A percentile compares a stretch with the other conserved stretches of the same genome.
Evolutionary conservation across 2,888 invertebrate genomes (phyloP).

Genomic region (Xanthia togata): DNA sequence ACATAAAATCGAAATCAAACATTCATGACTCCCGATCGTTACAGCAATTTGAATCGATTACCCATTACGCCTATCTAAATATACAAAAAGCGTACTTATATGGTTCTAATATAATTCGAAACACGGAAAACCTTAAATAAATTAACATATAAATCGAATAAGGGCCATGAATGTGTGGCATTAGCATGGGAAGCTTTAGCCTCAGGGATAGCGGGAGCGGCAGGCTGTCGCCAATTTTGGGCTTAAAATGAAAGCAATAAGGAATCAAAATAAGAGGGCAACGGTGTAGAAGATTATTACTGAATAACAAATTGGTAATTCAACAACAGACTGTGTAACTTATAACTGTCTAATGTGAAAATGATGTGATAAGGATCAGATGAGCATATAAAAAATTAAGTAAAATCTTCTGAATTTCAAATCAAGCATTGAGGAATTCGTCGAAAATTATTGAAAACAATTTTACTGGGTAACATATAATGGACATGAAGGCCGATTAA

Average conservation of each 20-base stretch:
- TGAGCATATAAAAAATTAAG: too few relatives aligned
- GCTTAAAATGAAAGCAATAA: background rate
- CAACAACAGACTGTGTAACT: background rate
- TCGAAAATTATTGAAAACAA: too few relatives aligned
- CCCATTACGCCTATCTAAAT: conserved; percentile 51
- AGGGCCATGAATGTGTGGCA: conserved; percentile 45
- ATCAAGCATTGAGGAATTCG: too few relatives aligned
- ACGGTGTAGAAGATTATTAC: background rate
- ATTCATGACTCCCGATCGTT: conserved; percentile 46
- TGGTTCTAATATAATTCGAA: conserved; percentile 55
- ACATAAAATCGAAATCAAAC: conserved; percentile 46
- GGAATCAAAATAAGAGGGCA: background rate
- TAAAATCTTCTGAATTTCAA: too few relatives aligned
- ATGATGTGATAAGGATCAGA: too few relatives aligned
- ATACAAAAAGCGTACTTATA: conserved; percentile 57
- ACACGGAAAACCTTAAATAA: conserved; percentile 58
- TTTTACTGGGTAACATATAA: too few relatives aligned
- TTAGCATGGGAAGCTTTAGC: conserved; percentile 47
- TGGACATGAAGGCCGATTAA: too few relatives aligned
- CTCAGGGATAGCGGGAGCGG: conserved; percentile 38
- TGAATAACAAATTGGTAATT: background rate
- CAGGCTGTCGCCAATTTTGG: conserved; percentile 21
- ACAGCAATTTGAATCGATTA: conserved; percentile 50
- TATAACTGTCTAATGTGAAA: too few relatives aligned
- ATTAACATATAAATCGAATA: conserved; percentile 68